Base-by-base conservation (phyloP, 2,797 vertebrate species). In the Dermochelys coriacea region DNA sequence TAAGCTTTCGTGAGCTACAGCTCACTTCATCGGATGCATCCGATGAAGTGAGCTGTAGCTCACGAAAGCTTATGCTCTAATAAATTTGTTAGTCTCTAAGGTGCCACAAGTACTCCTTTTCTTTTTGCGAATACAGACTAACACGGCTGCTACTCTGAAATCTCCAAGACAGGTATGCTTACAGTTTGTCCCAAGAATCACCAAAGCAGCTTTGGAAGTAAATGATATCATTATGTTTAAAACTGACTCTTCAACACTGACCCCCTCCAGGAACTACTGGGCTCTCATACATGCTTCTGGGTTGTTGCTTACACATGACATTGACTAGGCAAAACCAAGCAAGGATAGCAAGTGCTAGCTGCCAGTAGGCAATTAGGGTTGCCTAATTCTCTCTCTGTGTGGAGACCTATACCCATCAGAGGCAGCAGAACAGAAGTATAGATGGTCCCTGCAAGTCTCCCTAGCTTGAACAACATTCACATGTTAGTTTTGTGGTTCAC, bases 241-340 rank as follows among this genome's bases (percentile, higher is more conserved):
- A 45, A 37, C 29, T 82, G 57, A 84, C 18, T 57, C 25, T 87
- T 90, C 61, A 77, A 59, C 47, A 75, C 25, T 79, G 51, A 8
- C 25, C 25, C 51, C 91, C 82, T 45, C 57, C 27, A 45, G 79
- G 61, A 84, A 93, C 80, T 89, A 87, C 15, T 86, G 51, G 81
- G 61, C n/a, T 91, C 54, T 90, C 74, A 80, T 71, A 87, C 87
- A 55, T 49, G 77, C 71, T 64, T 91, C 52, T 90, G 79, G 77
- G 47, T 79, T 94, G 75, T 87, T 85, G 80, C 75, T 92, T 64
- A 61, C 1, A 55, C 8, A 54, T 59, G 87, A 51, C 34, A 34
- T 80, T 34, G 31, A 52, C 78, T 78, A 87, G 85, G 94, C 90
- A 61, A 80, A 96, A 82, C 19, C 52, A 77, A 34, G 34, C 55